Conservation (phyloP, 2,888 invertebrate genomes). For the Aproaerema taeniolella region DNA sequence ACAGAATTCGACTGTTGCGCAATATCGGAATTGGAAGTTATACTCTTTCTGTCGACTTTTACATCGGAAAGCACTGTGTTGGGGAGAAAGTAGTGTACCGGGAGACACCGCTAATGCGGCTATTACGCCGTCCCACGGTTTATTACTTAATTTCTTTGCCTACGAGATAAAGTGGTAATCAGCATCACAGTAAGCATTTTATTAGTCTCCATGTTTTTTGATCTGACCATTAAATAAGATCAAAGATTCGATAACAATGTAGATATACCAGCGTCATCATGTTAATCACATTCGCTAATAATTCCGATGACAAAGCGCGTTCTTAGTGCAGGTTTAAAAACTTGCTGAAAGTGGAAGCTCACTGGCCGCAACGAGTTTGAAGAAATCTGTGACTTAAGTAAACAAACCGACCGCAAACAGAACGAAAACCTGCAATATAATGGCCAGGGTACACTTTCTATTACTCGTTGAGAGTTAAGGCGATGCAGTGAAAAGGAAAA, state of each 20-base stretch:
- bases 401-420: constrained; percentile 17
- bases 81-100: too few species aligned
- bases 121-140: too few species aligned
- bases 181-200: too few species aligned
- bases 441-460: constrained; percentile 37
- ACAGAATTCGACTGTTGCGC: constrained; percentile 22
- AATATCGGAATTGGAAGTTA: constrained; percentile 13
- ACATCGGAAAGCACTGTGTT: too few species aligned
- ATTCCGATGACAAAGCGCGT: constrained; percentile 20
- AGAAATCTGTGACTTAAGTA: constrained; percentile 9
- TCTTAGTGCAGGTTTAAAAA: constrained; percentile 18
- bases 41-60: not conserved
- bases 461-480: constrained; percentile 25
- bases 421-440: constrained; percentile 23
- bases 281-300: constrained; percentile 24
- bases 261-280: too few species aligned
- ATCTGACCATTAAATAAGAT: too few species aligned
- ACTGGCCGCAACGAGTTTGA: constrained; percentile 12
- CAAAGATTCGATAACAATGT: too few species aligned
- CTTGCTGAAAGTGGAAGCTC: constrained; percentile 19
- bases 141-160: too few species aligned
- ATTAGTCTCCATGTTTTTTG: too few species aligned
- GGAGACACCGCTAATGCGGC: too few species aligned
- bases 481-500: not conserved
- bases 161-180: too few species aligned